These are phyloP conservation scores for Gambusia affinis DNA, from an alignment of 2,113 vertebrate species.

Conservation along the genomic window DNA sequence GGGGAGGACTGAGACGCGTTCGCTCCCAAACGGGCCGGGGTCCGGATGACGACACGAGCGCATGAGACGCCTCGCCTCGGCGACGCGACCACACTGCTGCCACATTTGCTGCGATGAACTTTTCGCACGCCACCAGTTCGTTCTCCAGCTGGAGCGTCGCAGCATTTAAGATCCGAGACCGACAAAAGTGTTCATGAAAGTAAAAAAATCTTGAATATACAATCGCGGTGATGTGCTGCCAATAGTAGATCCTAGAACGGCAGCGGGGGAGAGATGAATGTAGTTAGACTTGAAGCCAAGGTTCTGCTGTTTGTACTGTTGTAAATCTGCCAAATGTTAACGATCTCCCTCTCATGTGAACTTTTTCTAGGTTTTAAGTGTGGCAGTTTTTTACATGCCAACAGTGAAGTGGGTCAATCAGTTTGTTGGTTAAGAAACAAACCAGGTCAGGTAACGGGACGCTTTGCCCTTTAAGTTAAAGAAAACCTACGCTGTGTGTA, in stretches of 20 bases:
- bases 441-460: neutral
- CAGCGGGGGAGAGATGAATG: conserved; percentile 41
- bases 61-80: conserved; percentile 18
- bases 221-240: conserved; percentile 10
- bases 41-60: conserved; percentile 77
- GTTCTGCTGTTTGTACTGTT: conserved; percentile 40
- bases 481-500: neutral
- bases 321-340: conserved; percentile 53
- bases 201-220: conserved; percentile 14
- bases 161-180: neutral
- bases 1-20: conserved; percentile 55
- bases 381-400: conserved; percentile 1
- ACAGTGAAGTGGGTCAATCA: neutral
- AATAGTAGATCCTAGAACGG: neutral
- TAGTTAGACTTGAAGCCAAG: conserved; percentile 48
- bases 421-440: too few species aligned
- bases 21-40: conserved; percentile 52
- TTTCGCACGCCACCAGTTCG: neutral
- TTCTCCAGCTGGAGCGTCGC: conserved; percentile 1
- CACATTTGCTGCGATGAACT: conserved; percentile 19
- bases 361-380: conserved; percentile 10
- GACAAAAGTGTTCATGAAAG: conserved; percentile 5
- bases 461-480: neutral
- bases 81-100: conserved; percentile 1
- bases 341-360: conserved; percentile 38